phyloP scores from a whole-genome alignment of 2,113 vertebrate species.

The Anarhynchus alexandrinus region DNA sequence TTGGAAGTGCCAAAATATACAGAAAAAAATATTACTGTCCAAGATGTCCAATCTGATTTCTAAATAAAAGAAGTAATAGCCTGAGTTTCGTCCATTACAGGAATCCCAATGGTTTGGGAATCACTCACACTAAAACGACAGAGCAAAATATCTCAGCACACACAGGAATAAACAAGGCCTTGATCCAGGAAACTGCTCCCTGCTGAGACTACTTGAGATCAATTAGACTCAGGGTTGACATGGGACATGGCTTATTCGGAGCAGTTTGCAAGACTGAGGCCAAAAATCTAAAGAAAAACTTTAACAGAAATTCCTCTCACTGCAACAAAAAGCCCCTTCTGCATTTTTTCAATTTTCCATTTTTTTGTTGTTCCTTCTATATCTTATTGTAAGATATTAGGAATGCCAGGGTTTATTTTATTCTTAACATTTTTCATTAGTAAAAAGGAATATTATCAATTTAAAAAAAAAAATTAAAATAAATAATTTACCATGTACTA shows the following conservation, averaged over 20 bases:
- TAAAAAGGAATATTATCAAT: not conserved
- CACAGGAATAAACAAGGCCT: not conserved
- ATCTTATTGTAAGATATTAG: not conserved
- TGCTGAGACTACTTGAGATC: not conserved
- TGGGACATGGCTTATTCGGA: not conserved
- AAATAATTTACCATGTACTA: not conserved
- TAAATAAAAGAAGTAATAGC: slow-evolving; percentile 35
- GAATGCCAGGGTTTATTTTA: not conserved
- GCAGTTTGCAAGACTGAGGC: not conserved
- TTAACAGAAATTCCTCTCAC: not conserved
- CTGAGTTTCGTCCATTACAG: not conserved
- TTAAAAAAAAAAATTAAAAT: not conserved
- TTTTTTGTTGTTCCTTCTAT: not conserved
- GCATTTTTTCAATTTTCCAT: not conserved
- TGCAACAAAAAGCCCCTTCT: not conserved
- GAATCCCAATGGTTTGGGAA: not conserved
- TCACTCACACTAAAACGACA: not conserved
- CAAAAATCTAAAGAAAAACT: not conserved
- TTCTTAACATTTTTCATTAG: not conserved
- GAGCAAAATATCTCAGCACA: not conserved
- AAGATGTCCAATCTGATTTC: not conserved
- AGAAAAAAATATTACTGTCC: slow-evolving; percentile 5
- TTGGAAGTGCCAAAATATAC: not conserved
- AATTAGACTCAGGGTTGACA: not conserved
- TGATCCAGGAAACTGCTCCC: not conserved